Evolutionary conservation across 2,113 vertebrate species (phyloP).

Genomic region (Rhinolophus ferrumequinum): DNA sequence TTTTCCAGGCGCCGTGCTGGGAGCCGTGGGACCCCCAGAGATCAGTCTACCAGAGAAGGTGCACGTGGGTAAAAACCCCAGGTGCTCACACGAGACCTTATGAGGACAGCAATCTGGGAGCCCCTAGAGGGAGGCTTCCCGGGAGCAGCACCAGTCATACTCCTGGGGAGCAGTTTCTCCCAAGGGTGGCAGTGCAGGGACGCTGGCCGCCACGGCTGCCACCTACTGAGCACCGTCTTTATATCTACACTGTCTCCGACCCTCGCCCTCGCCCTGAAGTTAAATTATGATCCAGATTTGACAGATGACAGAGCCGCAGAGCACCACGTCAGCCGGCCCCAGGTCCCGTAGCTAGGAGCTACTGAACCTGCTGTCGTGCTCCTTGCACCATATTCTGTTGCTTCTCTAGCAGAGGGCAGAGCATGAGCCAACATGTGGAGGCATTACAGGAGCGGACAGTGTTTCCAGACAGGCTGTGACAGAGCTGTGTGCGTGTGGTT

Average conservation of each 20-base stretch:
- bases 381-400: not conserved
- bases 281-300: not conserved
- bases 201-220: not conserved
- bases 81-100: not conserved
- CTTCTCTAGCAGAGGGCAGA: not conserved
- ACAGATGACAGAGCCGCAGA: not conserved
- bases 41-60: not conserved
- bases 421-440: not conserved
- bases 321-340: not conserved
- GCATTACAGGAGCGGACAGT: not conserved
- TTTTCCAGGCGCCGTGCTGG: not conserved
- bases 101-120: not conserved
- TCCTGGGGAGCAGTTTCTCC: too few relatives aligned
- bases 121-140: not conserved
- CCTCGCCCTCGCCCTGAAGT: not conserved
- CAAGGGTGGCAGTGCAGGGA: rapidly evolving
- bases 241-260: not conserved
- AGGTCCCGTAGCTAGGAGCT: rapidly evolving
- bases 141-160: not conserved
- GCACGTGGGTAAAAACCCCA: not conserved
- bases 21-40: not conserved
- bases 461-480: not conserved
- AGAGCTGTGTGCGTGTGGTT: rapidly evolving
- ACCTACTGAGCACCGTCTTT: not conserved
- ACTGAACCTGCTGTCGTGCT: rapidly evolving